Percentiles rank a stretch among this genome's conserved stretches.
Conservation (phyloP, 2,888 invertebrate genomes). For the Eilema caniola region DNA sequence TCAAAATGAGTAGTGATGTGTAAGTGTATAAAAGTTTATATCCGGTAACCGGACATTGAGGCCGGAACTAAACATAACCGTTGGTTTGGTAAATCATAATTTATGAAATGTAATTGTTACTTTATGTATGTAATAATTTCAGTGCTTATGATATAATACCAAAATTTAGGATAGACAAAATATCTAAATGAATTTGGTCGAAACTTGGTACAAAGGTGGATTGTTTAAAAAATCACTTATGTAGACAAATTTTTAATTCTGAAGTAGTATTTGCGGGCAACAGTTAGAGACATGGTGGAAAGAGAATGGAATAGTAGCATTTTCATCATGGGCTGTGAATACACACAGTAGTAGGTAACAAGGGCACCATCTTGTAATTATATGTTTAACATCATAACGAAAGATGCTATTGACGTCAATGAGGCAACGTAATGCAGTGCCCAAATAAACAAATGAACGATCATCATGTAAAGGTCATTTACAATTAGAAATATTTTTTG, state of each 20-base stretch:
- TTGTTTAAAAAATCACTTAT: background rate
- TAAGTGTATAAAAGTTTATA: background rate
- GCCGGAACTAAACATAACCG: background rate
- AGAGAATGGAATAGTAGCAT: background rate
- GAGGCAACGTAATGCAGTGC: slow-evolving; percentile 15
- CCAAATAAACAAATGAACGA: slow-evolving; percentile 14
- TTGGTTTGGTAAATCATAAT: too few relatives aligned
- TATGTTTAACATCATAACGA: slow-evolving; percentile 1
- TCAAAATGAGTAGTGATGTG: background rate
- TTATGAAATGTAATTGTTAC: too few relatives aligned
- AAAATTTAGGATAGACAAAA: background rate
- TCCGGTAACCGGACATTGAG: background rate
- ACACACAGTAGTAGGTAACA: background rate
- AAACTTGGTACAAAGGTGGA: background rate
- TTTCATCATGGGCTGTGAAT: background rate
- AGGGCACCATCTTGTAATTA: background rate
- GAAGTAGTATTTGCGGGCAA: background rate
- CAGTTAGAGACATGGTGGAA: background rate
- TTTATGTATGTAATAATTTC: too few relatives aligned
- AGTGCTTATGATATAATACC: too few relatives aligned
- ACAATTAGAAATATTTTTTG: slow-evolving; percentile 1
- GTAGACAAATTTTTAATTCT: background rate
- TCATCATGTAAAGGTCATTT: slow-evolving; percentile 10
- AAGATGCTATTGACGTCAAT: slow-evolving; percentile 18
- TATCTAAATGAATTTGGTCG: background rate